Conservation (phyloP, 92 coral and sea anemone species). For the Hydrozoanthus gracilis region DNA sequence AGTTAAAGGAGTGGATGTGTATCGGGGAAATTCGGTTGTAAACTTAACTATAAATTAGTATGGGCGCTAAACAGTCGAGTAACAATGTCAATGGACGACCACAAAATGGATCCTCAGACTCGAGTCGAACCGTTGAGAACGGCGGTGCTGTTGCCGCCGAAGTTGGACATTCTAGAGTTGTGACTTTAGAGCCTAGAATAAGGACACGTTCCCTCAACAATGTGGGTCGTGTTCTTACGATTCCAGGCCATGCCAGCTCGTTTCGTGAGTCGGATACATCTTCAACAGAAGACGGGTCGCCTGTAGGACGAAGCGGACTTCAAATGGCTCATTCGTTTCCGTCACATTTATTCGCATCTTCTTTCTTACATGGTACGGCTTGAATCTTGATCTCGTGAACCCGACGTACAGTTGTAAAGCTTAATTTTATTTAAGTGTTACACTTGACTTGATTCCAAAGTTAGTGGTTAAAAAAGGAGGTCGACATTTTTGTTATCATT, state of each 20-base stretch:
- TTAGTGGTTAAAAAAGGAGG: constrained; percentile 1
- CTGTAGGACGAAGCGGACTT: constrained; percentile 69
- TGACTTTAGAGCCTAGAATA: constrained; percentile 80
- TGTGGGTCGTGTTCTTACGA: constrained; percentile 82
- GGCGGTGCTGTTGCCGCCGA: constrained; percentile 76
- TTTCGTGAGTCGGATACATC: constrained; percentile 90
- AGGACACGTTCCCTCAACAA: constrained; percentile 89
- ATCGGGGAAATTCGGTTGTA: constrained; percentile 26
- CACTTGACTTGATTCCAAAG: not conserved
- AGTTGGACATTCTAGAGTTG: constrained; percentile 82
- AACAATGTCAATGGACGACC: constrained; percentile 83
- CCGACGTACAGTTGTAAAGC: not conserved
- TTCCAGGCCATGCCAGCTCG: constrained; percentile 84
- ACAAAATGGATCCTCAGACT: constrained; percentile 42
- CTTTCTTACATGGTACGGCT: constrained; percentile 60
- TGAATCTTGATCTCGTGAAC: not conserved
- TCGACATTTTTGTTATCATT: constrained; percentile 31
- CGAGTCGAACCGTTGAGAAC: constrained; percentile 60
- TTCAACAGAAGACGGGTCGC: constrained; percentile 80
- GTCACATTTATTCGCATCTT: constrained; percentile 83
- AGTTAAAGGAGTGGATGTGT: constrained; percentile 44
- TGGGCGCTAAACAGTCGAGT: constrained; percentile 91
- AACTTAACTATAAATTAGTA: constrained; percentile 31
- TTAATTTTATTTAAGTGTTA: constrained; percentile 1
- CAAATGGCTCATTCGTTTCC: constrained; percentile 93